Conservation (phyloP, 2,113 vertebrate species). For the Balaenoptera acutorostrata region DNA sequence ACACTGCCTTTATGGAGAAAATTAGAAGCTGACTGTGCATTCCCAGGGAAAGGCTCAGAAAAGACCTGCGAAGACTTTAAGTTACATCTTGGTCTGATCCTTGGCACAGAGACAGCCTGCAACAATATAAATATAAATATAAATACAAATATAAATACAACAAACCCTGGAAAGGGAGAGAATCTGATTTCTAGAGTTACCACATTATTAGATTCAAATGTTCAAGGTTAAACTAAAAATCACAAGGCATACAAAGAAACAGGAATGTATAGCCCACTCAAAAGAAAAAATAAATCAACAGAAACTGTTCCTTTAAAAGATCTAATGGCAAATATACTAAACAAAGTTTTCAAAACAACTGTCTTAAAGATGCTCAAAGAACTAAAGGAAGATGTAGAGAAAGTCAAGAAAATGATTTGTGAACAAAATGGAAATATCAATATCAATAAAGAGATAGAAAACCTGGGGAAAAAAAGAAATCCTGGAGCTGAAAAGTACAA, state of each 20-base stretch:
- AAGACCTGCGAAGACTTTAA: not conserved
- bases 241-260: not conserved
- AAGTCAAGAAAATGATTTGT: not conserved
- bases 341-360: not conserved
- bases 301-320: not conserved
- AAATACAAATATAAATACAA: not conserved
- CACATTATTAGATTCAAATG: not conserved
- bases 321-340: not conserved
- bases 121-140: not conserved
- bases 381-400: not conserved
- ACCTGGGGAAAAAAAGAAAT: not conserved
- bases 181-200: not conserved
- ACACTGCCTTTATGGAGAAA: not conserved
- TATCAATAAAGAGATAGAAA: not conserved
- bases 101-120: not conserved
- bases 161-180: not conserved
- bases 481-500: not conserved
- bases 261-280: not conserved
- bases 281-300: not conserved
- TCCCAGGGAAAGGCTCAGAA: not conserved
- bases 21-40: not conserved
- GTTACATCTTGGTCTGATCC: not conserved
- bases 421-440: not conserved
- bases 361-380: not conserved
- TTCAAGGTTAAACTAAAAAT: not conserved